Evolutionary conservation across 2,113 vertebrate species (phyloP), one percentile per base, ranked within the genome.

Genomic region (Thymallus thymallus): DNA sequence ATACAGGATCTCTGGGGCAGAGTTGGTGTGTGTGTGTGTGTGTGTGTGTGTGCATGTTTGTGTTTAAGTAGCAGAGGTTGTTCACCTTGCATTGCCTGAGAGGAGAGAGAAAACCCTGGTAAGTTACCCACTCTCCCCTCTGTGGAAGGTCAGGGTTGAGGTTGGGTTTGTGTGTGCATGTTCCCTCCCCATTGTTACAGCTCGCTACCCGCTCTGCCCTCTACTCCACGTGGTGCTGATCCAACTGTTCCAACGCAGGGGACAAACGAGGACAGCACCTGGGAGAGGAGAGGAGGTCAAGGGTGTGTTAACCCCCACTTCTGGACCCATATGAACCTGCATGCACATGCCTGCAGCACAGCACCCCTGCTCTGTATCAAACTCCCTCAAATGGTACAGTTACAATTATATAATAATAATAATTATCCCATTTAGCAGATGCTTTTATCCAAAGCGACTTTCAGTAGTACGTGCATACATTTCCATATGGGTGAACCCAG

Each of bases 111-210:
- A 20, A 14, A 20, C 20, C 48, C 48, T 20, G 35, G 35, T 41
- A 41, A 55, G 45, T 26, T 58, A 51, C 62, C 10, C 35, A 16
- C 62, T 46, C 65, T n/a, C 48, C 56, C n/a, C 4, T 60, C 56
- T 22, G 56, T 7, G n/a, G n/a, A 22, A 16, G 56, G 56, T 45
- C 20, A 20, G 69, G 41, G 69, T 80, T 35, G 63, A 66, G 72
- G 75, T 60, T 55, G 70, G 41, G 62, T 68, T 62, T 68, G 67
- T 55, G 70, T 75, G 71, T 71, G 29, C 46, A 64, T 75, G 71
- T 78, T 64, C 35, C 35, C 56, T 48, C 7, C 67, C 29, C 7
- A 20, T n/a, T 65, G 46, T 65, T 69, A 69, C 55, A 68, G 56
- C 56, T 22, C 51, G 51, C 35, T 41, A 41, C 35, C 35, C 35